Conservation (phyloP, 2,797 vertebrate genomes). For the Neomorphus geoffroyi region DNA sequence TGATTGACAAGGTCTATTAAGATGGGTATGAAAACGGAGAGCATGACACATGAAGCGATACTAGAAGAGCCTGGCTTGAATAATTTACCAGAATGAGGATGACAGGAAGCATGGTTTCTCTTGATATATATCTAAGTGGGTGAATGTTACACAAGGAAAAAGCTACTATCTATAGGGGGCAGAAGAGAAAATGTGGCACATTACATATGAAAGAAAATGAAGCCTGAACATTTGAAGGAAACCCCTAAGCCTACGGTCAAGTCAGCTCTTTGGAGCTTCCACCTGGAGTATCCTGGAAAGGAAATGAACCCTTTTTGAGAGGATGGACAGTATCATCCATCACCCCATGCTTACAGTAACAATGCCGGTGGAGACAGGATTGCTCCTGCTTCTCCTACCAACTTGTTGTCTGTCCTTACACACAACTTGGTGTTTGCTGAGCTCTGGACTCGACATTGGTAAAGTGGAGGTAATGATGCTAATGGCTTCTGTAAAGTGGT, state of each 20-base stretch:
- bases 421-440: not conserved
- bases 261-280: not conserved
- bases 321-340: not conserved
- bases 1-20: not conserved
- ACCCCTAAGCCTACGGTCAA: not conserved
- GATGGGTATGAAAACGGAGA: not conserved
- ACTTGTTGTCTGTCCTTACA: not conserved
- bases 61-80: not conserved
- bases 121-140: not conserved
- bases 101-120: not conserved
- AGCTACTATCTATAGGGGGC: not conserved
- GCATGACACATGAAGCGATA: not conserved
- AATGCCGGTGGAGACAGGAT: not conserved
- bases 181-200: not conserved
- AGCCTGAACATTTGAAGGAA: not conserved
- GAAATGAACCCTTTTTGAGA: not conserved
- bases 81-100: not conserved
- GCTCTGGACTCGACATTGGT: not conserved
- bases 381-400: not conserved
- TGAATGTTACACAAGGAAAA: not conserved
- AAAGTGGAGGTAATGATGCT: not conserved
- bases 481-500: not conserved
- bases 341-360: fast-evolving
- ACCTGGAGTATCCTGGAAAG: not conserved
- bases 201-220: not conserved